A percentile compares a stretch with the other conserved stretches of the same genome.
Evolutionary conservation across 1,140 invertebrate genomes (phyloP).

Genomic region (Pristionchus pacificus): DNA sequence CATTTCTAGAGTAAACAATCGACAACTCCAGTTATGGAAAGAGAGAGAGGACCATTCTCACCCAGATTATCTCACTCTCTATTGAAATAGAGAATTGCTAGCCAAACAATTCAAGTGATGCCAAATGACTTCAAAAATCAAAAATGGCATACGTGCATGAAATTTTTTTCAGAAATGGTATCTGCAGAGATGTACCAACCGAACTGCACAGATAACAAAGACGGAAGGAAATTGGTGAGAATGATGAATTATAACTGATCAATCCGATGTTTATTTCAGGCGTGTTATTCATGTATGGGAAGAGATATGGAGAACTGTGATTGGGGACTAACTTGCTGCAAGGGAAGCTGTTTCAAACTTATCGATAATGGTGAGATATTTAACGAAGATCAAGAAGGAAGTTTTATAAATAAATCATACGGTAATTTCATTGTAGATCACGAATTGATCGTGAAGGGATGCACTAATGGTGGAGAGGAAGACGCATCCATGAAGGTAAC

Average conservation of each 20-base stretch:
- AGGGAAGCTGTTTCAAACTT: slow-evolving; percentile 40
- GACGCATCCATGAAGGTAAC: slow-evolving; percentile 37
- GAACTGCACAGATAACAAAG: background rate
- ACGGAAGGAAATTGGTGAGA: background rate
- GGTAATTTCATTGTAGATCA: slow-evolving; percentile 33
- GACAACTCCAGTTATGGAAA: too few species aligned
- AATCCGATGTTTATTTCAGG: background rate
- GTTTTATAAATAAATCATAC: background rate
- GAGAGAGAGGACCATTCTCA: too few species aligned
- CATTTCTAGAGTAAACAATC: too few species aligned
- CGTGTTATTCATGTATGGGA: slow-evolving; percentile 37
- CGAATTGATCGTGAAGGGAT: slow-evolving; percentile 37
- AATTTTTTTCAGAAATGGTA: too few species aligned
- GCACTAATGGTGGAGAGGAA: slow-evolving; percentile 33
- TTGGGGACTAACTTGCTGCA: slow-evolving; percentile 31
- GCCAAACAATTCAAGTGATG: too few species aligned
- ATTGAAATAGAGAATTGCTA: too few species aligned
- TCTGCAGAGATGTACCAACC: background rate
- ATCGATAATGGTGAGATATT: slow-evolving; percentile 29
- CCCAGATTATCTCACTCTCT: too few species aligned
- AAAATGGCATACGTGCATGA: too few species aligned
- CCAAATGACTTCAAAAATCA: too few species aligned
- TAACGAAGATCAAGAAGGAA: background rate
- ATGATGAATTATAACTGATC: background rate
- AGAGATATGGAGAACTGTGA: slow-evolving; percentile 34